Evolutionary conservation across 2,888 invertebrate species (phyloP), one percentile per base, ranked within the genome.

Genomic region (Junonia oenone): DNA sequence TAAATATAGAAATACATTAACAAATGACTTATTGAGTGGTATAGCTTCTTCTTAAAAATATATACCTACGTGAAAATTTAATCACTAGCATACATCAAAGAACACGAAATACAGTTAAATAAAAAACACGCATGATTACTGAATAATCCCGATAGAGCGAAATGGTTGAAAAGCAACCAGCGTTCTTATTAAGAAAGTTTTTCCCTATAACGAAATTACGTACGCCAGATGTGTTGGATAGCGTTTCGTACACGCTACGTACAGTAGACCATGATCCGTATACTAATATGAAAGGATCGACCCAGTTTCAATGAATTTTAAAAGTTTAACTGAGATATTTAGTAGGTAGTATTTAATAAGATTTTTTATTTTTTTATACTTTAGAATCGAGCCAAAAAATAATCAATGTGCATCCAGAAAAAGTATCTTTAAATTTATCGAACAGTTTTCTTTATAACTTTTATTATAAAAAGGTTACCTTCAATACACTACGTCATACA

Each of bases 131-230:
- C 6, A 8, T 76, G 76, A 77, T 78, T 76, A 78, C 73, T 75
- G 67, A 64, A 71, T 68, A 70, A 75, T 75, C 72, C 66, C 69
- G 72, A 72, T 68, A 66, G 59, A 66, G 59, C 43, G 19, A n/a
- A 75, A 69, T 72, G 72, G 73, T 75, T 64, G 72, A 67, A 73
- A 78, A 75, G 76, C 78, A 81, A 83, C 81, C 78, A 74, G 71
- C 75, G 76, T 72, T 77, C 84, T 88, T 88, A 89, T 89, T 89
- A 88, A 84, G 79, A 89, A 89, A 89, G 82, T 89, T 89, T 89
- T 88, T 88, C 79, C 81, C 82, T 78, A 80, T 89, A 88, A 88
- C 85, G 81, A 79, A 82, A 88, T 89, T 88, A 88, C 83, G 76
- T 72, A 73, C 87, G 73, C 87, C 89, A 89, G 87, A 89, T 89